Evolutionary conservation across 2,797 vertebrate genomes (phyloP).

Genomic region (Lepus townsendii): DNA sequence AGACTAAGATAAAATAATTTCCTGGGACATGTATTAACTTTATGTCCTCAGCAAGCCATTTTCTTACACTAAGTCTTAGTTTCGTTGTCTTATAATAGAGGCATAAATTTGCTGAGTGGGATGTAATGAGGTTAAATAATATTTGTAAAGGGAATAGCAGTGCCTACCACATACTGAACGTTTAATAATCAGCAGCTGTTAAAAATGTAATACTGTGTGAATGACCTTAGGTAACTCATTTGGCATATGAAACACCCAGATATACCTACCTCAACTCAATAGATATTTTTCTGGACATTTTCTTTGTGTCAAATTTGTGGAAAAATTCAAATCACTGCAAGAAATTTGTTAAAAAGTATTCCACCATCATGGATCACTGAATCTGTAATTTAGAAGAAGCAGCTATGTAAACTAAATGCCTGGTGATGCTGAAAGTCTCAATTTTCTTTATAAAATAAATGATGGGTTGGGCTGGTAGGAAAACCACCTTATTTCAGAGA

Average conservation of each 20-base stretch:
- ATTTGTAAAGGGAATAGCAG: background rate
- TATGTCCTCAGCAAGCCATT: background rate
- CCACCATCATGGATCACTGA: background rate
- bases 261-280: background rate
- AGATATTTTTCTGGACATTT: background rate
- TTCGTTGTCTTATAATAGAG: conserved; percentile 21
- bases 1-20: background rate
- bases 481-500: background rate
- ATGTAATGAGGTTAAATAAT: conserved; percentile 9
- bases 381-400: background rate
- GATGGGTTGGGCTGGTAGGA: background rate
- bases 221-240: conserved; percentile 2
- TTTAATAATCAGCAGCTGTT: background rate
- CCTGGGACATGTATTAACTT: background rate
- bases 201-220: background rate
- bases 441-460: conserved; percentile 20
- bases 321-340: background rate
- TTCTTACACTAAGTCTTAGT: background rate
- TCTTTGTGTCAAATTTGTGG: background rate
- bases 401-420: background rate
- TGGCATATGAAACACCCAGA: background rate
- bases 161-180: background rate
- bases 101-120: background rate
- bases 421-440: background rate
- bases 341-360: background rate